Percentiles rank a stretch among this genome's conserved stretches.
phyloP scores from a whole-genome alignment of 2,113 vertebrate genomes.

The Fulica atra region DNA sequence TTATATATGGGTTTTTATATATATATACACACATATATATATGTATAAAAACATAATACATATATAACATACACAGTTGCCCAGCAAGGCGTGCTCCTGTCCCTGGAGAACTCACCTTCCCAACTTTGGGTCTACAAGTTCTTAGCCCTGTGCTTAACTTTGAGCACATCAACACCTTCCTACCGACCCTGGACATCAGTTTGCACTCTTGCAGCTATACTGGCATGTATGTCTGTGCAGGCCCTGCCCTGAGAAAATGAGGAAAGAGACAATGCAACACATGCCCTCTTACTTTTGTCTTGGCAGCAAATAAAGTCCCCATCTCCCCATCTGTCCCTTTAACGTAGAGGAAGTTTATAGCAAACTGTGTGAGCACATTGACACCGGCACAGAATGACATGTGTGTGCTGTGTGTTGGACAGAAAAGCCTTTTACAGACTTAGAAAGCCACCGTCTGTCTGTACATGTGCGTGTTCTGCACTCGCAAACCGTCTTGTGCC shows the following conservation, averaged over 20 bases:
- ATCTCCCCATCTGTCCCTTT: not conserved
- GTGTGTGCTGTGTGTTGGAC: not conserved
- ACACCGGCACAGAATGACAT: not conserved
- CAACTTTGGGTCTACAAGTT: not conserved
- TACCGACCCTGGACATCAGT: not conserved
- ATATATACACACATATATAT: too few species aligned
- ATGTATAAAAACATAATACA: too few species aligned
- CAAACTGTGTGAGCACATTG: not conserved
- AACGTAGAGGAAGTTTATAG: not conserved
- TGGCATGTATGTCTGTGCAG: not conserved
- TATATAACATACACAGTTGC: not conserved
- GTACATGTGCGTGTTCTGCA: not conserved
- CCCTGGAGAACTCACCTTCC: not conserved
- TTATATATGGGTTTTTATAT: too few species aligned
- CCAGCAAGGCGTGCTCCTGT: not conserved
- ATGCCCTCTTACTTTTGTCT: not conserved
- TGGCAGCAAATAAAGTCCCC: not conserved
- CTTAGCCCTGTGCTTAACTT: not conserved
- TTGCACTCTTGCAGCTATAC: not conserved
- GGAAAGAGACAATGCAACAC: not conserved
- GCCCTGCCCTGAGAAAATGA: not conserved
- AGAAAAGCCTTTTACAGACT: not conserved
- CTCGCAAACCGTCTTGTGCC: not conserved
- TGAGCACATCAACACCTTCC: not conserved
- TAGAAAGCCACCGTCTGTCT: not conserved